Percentiles rank a stretch among this genome's conserved stretches.
Conservation (phyloP, 2,888 invertebrate genomes). For the Micoletzkya japonica region DNA sequence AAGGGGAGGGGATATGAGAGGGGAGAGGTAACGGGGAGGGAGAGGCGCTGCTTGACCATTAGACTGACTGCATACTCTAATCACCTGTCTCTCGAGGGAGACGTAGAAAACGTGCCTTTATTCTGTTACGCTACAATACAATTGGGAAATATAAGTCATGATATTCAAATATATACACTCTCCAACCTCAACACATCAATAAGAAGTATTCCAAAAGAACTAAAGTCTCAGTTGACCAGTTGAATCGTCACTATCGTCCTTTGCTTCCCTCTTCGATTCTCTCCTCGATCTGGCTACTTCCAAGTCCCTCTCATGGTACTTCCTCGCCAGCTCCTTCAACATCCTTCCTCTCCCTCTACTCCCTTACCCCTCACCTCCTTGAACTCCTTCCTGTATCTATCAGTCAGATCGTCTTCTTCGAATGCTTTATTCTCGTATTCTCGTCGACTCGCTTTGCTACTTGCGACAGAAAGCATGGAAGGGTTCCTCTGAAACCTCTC, state of each 20-base stretch:
- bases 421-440: slow-evolving; percentile 17
- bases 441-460: neutral
- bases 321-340: slow-evolving; percentile 2
- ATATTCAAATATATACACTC: neutral
- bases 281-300: slow-evolving; percentile 8
- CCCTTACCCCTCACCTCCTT: too few relatives aligned
- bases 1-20: too few relatives aligned
- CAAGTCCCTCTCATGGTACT: slow-evolving; percentile 16
- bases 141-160: neutral
- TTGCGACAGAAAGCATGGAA: too few relatives aligned
- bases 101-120: too few relatives aligned
- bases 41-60: too few relatives aligned
- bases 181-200: neutral
- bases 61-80: too few relatives aligned
- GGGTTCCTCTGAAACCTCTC: neutral
- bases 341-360: neutral
- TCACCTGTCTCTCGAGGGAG: too few relatives aligned
- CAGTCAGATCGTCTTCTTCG: slow-evolving; percentile 9
- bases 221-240: too few relatives aligned
- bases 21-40: too few relatives aligned
- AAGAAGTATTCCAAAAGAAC: too few relatives aligned
- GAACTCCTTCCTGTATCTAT: slow-evolving; percentile 2
- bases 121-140: neutral
- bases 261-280: neutral
- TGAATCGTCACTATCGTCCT: neutral